phyloP scores from a whole-genome alignment of 2,888 invertebrate species.

The Prosapia bicincta region DNA sequence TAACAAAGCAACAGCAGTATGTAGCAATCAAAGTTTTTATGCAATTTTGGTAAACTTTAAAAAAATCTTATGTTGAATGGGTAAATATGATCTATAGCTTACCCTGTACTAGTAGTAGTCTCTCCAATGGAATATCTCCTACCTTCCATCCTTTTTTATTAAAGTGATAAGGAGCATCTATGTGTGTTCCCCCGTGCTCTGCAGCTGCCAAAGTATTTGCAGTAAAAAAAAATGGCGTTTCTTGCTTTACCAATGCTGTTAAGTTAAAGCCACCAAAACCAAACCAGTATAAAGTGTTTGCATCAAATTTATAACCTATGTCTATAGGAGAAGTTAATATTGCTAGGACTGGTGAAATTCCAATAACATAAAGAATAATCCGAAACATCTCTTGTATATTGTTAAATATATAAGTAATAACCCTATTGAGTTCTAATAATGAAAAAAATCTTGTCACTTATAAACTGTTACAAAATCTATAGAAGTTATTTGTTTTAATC shows the following conservation, averaged over 20 bases:
- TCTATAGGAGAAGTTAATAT: conserved; percentile 15
- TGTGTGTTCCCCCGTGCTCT: conserved; percentile 61
- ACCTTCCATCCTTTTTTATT: conserved; percentile 48
- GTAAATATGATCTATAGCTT: too few species aligned
- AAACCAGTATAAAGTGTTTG: conserved; percentile 28
- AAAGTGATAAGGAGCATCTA: conserved; percentile 62
- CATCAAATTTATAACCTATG: conserved; percentile 30
- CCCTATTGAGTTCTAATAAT: too few species aligned
- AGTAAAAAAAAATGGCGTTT: conserved; percentile 47
- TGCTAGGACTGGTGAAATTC: neutral
- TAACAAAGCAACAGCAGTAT: too few species aligned
- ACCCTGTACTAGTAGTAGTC: conserved; percentile 34
- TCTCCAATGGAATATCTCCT: conserved; percentile 50
- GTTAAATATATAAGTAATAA: too few species aligned
- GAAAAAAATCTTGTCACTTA: too few species aligned
- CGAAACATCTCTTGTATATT: too few species aligned
- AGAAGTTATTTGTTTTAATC: too few species aligned
- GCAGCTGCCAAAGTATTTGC: conserved; percentile 52
- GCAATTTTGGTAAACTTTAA: too few species aligned
- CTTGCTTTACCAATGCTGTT: neutral
- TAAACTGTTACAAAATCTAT: too few species aligned
- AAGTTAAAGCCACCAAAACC: conserved; percentile 19
- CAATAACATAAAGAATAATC: neutral
- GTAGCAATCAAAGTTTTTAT: too few species aligned
- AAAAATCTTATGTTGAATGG: too few species aligned